Percentiles rank a stretch among this genome's conserved stretches.
Conservation (phyloP, 2,888 invertebrate genomes). For the Ormyrus thymus region DNA sequence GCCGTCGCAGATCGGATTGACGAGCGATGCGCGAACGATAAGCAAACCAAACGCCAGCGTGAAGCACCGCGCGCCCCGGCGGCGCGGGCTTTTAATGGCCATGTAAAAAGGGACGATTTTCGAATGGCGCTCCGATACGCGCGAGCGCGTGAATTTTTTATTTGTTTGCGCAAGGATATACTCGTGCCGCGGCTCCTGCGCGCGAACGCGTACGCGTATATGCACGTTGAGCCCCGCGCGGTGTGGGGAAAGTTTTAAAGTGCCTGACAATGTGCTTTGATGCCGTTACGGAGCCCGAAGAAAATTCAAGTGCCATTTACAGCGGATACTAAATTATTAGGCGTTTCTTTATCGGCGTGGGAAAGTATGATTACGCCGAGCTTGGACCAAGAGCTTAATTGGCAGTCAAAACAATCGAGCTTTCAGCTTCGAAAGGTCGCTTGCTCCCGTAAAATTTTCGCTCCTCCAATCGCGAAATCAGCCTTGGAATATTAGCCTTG, state of each 20-base stretch:
- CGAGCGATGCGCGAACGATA: slow-evolving; percentile 10
- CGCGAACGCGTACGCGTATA: background rate
- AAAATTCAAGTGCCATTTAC: too few species aligned
- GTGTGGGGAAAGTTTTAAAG: slow-evolving; percentile 26
- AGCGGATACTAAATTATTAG: too few species aligned
- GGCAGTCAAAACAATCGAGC: too few species aligned
- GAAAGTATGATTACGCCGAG: too few species aligned
- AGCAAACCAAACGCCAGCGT: slow-evolving; percentile 27
- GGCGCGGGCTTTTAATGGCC: slow-evolving; percentile 6
- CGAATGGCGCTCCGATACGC: slow-evolving; percentile 7
- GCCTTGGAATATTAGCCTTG: too few species aligned
- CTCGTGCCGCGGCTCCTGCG: background rate
- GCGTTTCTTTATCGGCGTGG: too few species aligned
- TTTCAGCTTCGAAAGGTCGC: too few species aligned
- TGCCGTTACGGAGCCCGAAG: background rate
- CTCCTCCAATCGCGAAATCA: too few species aligned
- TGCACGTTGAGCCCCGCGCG: background rate
- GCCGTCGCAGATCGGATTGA: slow-evolving; percentile 6
- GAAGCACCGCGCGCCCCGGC: background rate
- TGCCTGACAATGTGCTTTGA: slow-evolving; percentile 17
- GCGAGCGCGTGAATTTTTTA: slow-evolving; percentile 39
- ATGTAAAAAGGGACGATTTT: slow-evolving; percentile 32
- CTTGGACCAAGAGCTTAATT: too few species aligned
- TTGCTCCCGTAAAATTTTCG: too few species aligned
- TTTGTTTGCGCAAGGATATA: slow-evolving; percentile 41